Evolutionary conservation across 1,140 invertebrate species (phyloP).

Genomic region (Lucilia sericata): DNA sequence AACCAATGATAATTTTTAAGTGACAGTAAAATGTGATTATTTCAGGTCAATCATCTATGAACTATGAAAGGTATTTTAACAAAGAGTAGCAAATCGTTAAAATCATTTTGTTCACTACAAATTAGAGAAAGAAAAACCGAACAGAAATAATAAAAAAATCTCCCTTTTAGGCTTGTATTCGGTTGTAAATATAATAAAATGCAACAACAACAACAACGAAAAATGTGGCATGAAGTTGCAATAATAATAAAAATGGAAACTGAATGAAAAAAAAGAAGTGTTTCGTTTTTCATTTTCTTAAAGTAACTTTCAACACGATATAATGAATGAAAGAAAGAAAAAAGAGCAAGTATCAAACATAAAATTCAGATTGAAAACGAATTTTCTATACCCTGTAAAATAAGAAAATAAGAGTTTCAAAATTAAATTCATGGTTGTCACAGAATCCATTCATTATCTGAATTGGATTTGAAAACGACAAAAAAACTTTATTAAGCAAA

Average conservation of each 20-base stretch:
- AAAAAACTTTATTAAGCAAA: too few species aligned
- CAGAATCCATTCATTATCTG: too few species aligned
- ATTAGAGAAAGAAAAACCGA: background rate
- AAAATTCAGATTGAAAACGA: background rate
- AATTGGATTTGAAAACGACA: too few species aligned
- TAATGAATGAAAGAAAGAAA: background rate
- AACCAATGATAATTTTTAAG: background rate
- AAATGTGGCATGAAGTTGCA: slow-evolving; percentile 12
- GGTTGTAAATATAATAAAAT: background rate
- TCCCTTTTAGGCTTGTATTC: background rate
- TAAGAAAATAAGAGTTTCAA: too few species aligned
- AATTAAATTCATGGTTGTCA: too few species aligned
- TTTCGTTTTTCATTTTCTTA: background rate
- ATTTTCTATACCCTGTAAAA: background rate
- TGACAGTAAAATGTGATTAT: slow-evolving; percentile 4
- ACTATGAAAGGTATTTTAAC: background rate
- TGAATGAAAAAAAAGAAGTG: background rate
- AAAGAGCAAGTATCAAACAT: background rate
- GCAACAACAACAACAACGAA: background rate
- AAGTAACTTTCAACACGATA: slow-evolving; percentile 15
- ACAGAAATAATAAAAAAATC: background rate
- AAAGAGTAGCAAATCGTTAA: slow-evolving; percentile 15
- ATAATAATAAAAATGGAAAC: slow-evolving; percentile 6
- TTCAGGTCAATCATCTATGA: slow-evolving; percentile 6
- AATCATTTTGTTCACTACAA: background rate